Conservation (phyloP, 2,888 invertebrate genomes). For the Maniola hyperantus region DNA sequence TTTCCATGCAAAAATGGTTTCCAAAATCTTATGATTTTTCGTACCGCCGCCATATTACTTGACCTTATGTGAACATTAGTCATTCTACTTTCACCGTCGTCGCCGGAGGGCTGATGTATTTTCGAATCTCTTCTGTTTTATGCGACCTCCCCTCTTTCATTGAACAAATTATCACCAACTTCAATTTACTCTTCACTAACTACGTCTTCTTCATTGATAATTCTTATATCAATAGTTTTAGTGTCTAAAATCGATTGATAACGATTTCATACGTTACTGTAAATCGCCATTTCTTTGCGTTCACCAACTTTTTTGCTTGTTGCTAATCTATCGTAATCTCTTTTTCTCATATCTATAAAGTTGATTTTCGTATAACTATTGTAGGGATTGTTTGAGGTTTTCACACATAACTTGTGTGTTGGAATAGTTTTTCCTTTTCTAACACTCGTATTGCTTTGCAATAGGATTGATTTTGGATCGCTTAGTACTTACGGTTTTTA, state of each 20-base stretch:
- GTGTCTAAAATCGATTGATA: slow-evolving; percentile 19
- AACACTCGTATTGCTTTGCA: slow-evolving; percentile 40
- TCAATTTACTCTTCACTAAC: slow-evolving; percentile 19
- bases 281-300: background rate
- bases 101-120: slow-evolving; percentile 65
- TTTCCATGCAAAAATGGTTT: slow-evolving; percentile 26
- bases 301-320: slow-evolving; percentile 22
- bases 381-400: slow-evolving; percentile 14
- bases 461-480: slow-evolving; percentile 49
- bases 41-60: slow-evolving; percentile 32
- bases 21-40: slow-evolving; percentile 37
- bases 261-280: background rate
- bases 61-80: slow-evolving; percentile 52
- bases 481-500: slow-evolving; percentile 25
- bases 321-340: slow-evolving; percentile 27
- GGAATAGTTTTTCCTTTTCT: slow-evolving; percentile 5
- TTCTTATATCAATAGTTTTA: slow-evolving; percentile 14
- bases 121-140: slow-evolving; percentile 69
- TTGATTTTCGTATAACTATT: slow-evolving; percentile 25
- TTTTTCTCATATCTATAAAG: slow-evolving; percentile 43
- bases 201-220: background rate
- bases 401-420: slow-evolving; percentile 3
- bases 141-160: slow-evolving; percentile 63
- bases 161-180: slow-evolving; percentile 42
- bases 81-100: slow-evolving; percentile 65